Evolutionary conservation across 1,140 invertebrate species (phyloP), one percentile per base, ranked within the genome.

Genomic region (Aplysia californica): DNA sequence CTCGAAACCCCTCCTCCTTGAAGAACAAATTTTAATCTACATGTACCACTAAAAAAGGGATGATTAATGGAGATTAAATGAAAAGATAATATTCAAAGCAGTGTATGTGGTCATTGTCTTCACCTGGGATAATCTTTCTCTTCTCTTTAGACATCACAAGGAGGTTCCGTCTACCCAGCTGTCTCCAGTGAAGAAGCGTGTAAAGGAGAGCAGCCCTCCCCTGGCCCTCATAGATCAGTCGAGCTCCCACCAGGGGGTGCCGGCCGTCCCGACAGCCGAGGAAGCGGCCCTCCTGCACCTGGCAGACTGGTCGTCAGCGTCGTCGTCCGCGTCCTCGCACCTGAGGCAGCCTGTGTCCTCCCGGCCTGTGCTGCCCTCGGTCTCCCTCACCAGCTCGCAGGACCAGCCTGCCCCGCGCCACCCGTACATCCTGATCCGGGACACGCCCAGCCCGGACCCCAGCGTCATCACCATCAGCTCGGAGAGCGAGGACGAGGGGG

Each of bases 401-500:
- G n/a, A 50, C 10, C 44, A 50, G 10, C 10, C n/a, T 50, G 10
- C n/a, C 44, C n/a, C n/a, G 44, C 10, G 44, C 10, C n/a, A 50
- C n/a, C 10, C 44, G 44, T 50, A n/a, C 44, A 50, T n/a, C 44
- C n/a, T n/a, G n/a, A n/a, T n/a, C 75, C 93, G 94, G 66, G 96
- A 97, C 86, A 97, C 97, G 21, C 97, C 97, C 3, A 97, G 96
- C 23, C 89, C 90, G 18, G 89, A 90, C 41, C 95, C 96, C n/a
- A 97, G 96, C 65, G 96, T 98, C 76, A 98, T 98, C 81, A 98
- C 96, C 26, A 98, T 98, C 83, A 98, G 96, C 41, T 97, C 98
- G 86, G 97, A 96, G 84, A 97, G 98, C 85, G 96, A 98, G 87
- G 96, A 98, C 70, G 90, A 91, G 70, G 82, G 80, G 33, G 85